phyloP scores from a whole-genome alignment of 2,113 vertebrate species.

The Psilopsiagon aurifrons region DNA sequence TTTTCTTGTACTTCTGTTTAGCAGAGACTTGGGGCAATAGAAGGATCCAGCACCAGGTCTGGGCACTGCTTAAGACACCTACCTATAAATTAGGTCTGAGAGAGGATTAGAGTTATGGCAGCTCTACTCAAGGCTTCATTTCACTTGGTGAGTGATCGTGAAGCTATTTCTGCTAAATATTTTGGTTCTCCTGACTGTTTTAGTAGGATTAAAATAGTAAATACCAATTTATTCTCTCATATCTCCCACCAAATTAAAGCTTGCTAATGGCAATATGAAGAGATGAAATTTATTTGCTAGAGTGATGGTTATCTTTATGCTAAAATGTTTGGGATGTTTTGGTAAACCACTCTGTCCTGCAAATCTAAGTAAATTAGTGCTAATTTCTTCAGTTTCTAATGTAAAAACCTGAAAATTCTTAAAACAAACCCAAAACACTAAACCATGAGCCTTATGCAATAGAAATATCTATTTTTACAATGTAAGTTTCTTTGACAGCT shows the following conservation, averaged over 20 bases:
- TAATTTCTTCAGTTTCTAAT: not conserved
- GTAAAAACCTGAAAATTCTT: not conserved
- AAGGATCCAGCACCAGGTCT: not conserved
- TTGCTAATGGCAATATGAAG: not conserved
- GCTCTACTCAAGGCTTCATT: not conserved
- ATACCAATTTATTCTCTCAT: not conserved
- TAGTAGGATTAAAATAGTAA: not conserved
- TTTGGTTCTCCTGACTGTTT: not conserved
- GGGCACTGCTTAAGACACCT: too few species aligned
- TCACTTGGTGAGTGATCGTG: not conserved
- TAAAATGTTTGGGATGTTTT: not conserved
- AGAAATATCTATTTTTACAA: not conserved
- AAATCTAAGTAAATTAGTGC: not conserved
- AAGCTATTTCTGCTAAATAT: not conserved
- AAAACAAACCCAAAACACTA: not conserved
- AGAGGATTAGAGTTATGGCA: not conserved
- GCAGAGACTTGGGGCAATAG: not conserved
- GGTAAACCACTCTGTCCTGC: not conserved
- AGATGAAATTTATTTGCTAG: not conserved
- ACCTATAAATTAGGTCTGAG: not conserved
- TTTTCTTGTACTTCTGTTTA: not conserved
- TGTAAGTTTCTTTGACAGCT: not conserved
- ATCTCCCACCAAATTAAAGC: not conserved
- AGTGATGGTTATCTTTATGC: not conserved
- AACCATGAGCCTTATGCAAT: not conserved